A percentile compares a stretch with the other conserved stretches of the same genome.
phyloP scores from a whole-genome alignment of 1,140 invertebrate genomes.

The Charaxes varanes region DNA sequence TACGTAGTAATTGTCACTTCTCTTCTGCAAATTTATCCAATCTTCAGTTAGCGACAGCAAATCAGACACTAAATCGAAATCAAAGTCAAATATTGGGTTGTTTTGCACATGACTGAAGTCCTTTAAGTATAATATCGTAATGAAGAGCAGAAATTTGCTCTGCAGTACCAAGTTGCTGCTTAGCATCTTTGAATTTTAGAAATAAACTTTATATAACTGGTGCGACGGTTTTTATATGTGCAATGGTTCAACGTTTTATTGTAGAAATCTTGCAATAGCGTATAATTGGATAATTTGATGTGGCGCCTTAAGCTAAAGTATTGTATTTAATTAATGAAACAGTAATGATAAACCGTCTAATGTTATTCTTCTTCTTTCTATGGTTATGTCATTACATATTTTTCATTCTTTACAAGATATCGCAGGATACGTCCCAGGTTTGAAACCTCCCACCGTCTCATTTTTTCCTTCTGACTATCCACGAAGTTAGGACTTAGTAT shows the following conservation, averaged over 20 bases:
- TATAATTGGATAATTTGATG: slow-evolving; percentile 13
- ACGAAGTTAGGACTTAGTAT: no score
- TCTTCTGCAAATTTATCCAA: slow-evolving; percentile 10
- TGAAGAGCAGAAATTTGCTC: slow-evolving; percentile 13
- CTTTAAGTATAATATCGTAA: slow-evolving; percentile 11
- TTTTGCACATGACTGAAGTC: slow-evolving; percentile 2
- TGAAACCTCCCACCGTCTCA: no score
- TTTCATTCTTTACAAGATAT: no score
- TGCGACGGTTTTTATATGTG: slow-evolving; percentile 11
- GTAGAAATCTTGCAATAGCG: slow-evolving; percentile 11
- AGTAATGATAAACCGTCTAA: neutral
- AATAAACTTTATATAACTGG: slow-evolving; percentile 9
- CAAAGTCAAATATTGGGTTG: slow-evolving; percentile 13
- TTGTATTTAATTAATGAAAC: neutral
- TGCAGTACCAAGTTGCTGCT: slow-evolving; percentile 8
- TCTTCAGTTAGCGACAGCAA: slow-evolving; percentile 9
- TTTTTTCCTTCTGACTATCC: no score
- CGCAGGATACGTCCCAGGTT: no score
- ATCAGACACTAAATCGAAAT: slow-evolving; percentile 13
- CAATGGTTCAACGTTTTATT: slow-evolving; percentile 7
- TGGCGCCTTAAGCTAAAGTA: neutral
- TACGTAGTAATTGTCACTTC: slow-evolving; percentile 3
- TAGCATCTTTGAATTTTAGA: slow-evolving; percentile 7
- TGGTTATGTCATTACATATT: no score
- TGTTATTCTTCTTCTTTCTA: no score